A percentile compares a stretch with the other conserved stretches of the same genome.
Evolutionary conservation across 2,113 vertebrate species (phyloP).

Genomic region (Apodemus speciosus): DNA sequence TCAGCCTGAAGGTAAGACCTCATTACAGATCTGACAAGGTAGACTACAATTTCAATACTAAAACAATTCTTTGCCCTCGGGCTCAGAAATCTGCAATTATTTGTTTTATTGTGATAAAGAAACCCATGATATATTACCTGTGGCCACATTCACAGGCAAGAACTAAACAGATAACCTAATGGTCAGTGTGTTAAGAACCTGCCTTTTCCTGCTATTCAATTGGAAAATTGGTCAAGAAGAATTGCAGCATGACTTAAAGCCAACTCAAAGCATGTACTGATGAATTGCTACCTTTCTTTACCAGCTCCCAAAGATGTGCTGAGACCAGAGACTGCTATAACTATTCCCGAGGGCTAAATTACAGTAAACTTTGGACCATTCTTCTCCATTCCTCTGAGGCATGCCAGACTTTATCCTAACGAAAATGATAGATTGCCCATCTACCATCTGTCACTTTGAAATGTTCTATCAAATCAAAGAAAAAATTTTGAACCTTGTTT

Average conservation of each 20-base stretch:
- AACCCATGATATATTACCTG: conserved; percentile 43
- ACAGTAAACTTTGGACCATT: conserved; percentile 56
- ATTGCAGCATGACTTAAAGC: conserved; percentile 31
- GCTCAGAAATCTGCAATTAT: conserved; percentile 68
- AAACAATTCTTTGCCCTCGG: conserved; percentile 66
- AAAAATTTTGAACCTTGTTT: conserved; percentile 66
- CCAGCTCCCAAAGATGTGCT: background rate
- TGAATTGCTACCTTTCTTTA: conserved; percentile 50
- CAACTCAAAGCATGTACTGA: conserved; percentile 64
- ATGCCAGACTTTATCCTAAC: conserved; percentile 60
- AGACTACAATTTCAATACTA: conserved; percentile 64
- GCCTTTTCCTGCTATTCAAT: conserved; percentile 53
- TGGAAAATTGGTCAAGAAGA: conserved; percentile 66
- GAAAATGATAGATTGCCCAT: conserved; percentile 60
- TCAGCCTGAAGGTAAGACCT: conserved; percentile 75
- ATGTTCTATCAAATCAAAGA: conserved; percentile 67
- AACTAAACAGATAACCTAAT: conserved; percentile 64
- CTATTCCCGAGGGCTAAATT: conserved; percentile 39
- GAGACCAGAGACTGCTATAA: conserved; percentile 28
- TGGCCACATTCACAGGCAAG: conserved; percentile 52
- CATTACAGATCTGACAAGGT: conserved; percentile 75
- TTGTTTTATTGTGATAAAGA: conserved; percentile 72
- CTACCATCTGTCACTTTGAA: conserved; percentile 72
- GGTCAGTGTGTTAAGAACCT: conserved; percentile 63
- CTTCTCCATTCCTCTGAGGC: conserved; percentile 56